These are phyloP conservation scores for Trimorus sp. DNA, from an alignment of 2,888 invertebrate species.

Conservation along the genomic window DNA sequence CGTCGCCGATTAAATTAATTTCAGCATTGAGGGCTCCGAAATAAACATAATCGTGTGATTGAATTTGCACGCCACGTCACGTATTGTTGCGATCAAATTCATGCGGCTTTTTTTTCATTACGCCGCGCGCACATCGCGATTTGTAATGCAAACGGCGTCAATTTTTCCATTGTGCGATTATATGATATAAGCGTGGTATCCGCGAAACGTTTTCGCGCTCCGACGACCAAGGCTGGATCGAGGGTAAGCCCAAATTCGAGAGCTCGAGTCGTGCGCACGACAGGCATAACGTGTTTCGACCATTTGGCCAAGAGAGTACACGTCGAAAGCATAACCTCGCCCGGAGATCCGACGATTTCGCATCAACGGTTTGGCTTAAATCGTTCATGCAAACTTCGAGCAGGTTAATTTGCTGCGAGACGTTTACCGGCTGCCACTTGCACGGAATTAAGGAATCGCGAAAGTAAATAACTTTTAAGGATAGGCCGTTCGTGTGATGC, in stretches of 20 bases:
- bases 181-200: slow-evolving; percentile 38
- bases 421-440: slow-evolving; percentile 63
- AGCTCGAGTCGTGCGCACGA: slow-evolving; percentile 64
- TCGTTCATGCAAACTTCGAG: slow-evolving; percentile 79
- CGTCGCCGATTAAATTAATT: too few species aligned
- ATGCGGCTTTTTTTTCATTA: slow-evolving; percentile 30
- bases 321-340: slow-evolving; percentile 79
- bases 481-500: slow-evolving; percentile 38
- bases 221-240: slow-evolving; percentile 56
- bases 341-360: slow-evolving; percentile 76
- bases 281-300: slow-evolving; percentile 69
- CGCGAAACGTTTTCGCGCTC: slow-evolving; percentile 63
- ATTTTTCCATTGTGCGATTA: slow-evolving; percentile 57
- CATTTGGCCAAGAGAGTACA: slow-evolving; percentile 69
- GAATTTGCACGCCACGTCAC: slow-evolving; percentile 6
- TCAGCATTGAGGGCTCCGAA: too few species aligned
- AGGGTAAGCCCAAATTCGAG: slow-evolving; percentile 66
- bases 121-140: slow-evolving; percentile 26
- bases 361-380: slow-evolving; percentile 79
- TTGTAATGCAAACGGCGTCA: slow-evolving; percentile 56
- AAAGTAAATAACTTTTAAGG: slow-evolving; percentile 63
- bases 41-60: background rate
- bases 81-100: slow-evolving; percentile 25
- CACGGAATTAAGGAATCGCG: slow-evolving; percentile 62
- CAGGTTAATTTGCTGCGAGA: slow-evolving; percentile 68